Conservation (phyloP, 2,888 invertebrate species). For the Barypeithes pellucidus region DNA sequence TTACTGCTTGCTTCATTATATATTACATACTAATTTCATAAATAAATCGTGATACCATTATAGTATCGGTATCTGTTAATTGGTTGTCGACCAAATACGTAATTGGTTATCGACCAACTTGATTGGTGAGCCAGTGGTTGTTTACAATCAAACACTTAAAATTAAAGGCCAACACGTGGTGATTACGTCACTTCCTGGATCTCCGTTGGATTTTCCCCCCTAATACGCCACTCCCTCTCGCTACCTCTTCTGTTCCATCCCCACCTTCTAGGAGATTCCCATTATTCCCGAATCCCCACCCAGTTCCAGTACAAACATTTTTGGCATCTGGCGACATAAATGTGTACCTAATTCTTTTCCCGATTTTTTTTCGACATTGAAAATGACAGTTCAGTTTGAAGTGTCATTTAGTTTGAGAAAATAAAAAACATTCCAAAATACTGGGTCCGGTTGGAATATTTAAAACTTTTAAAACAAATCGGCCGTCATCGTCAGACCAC, state of each 20-base stretch:
- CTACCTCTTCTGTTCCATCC: constrained; percentile 1
- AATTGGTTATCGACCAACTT: constrained; percentile 4
- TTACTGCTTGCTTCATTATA: no score
- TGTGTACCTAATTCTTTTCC: neutral
- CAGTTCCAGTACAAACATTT: neutral
- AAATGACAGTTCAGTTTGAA: constrained; percentile 4
- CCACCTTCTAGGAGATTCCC: constrained; percentile 18
- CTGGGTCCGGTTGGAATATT: neutral
- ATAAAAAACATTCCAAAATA: neutral
- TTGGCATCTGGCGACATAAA: neutral
- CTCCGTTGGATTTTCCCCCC: constrained; percentile 18
- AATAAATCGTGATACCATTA: neutral
- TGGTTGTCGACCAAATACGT: constrained; percentile 14
- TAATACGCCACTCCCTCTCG: neutral
- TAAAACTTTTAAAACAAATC: neutral
- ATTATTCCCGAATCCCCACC: neutral
- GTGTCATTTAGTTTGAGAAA: neutral
- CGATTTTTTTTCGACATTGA: neutral
- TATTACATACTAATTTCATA: no score
- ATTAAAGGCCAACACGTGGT: constrained; percentile 42
- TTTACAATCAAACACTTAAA: constrained; percentile 9
- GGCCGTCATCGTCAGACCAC: constrained; percentile 27
- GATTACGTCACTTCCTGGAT: constrained; percentile 39
- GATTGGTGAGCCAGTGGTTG: neutral
- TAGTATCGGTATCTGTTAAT: no score